Conservation (phyloP, 2,888 invertebrate genomes). For the Erpobdella octoculata region DNA sequence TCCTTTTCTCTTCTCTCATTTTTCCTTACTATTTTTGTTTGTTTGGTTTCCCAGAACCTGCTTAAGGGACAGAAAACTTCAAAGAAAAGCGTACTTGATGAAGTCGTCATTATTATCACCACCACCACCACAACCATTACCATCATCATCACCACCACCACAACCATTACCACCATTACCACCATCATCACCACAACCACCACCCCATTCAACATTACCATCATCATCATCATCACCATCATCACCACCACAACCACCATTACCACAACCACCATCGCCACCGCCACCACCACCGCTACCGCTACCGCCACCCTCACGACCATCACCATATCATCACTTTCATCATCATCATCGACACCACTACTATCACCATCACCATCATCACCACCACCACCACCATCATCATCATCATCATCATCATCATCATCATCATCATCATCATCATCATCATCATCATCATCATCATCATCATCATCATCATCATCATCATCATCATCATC, state of each 20-base stretch:
- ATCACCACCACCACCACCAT: not conserved
- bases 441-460: not conserved
- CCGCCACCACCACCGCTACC: not conserved
- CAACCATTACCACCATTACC: no score
- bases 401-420: constrained; percentile 4
- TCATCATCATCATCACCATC: not conserved
- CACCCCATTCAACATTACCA: not conserved
- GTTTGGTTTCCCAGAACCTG: no score
- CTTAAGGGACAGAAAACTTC: no score
- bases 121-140: no score
- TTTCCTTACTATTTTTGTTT: no score
- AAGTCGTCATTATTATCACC: not conserved
- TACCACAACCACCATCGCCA: not conserved
- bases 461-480: not conserved
- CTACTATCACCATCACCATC: not conserved
- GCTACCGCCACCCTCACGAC: not conserved
- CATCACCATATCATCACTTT: not conserved
- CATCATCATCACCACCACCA: no score
- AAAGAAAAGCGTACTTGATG: no score
- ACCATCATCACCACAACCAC: not conserved
- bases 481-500: not conserved
- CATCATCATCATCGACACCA: not conserved
- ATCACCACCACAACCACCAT: not conserved
- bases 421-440: constrained; percentile 3
- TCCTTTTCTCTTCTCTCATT: no score